Evolutionary conservation across 2,888 invertebrate genomes (phyloP).

Genomic region (Sphecodes monilicornis): DNA sequence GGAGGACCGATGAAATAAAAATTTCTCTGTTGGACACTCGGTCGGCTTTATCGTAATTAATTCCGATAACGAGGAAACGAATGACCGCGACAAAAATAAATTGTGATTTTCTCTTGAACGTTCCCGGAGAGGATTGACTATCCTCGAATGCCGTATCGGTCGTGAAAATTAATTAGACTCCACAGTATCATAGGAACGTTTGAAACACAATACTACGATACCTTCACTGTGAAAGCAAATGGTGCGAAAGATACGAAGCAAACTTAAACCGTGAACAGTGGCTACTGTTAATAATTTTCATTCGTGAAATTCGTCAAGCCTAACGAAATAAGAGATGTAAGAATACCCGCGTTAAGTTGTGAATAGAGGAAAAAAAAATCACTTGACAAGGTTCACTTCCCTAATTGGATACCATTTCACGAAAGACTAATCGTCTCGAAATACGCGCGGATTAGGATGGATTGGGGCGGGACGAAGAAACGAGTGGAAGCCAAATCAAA

Average conservation of each 20-base stretch:
- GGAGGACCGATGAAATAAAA: slow-evolving; percentile 29
- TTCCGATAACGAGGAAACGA: slow-evolving; percentile 68
- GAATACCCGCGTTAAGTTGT: neutral
- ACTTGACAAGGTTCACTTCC: neutral
- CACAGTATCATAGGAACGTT: slow-evolving; percentile 20
- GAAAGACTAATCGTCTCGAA: slow-evolving; percentile 7
- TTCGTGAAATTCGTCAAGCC: neutral
- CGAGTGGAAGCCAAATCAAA: slow-evolving; percentile 23
- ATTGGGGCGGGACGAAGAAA: neutral
- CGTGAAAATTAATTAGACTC: slow-evolving; percentile 58
- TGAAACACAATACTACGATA: neutral
- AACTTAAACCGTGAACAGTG: too few relatives aligned
- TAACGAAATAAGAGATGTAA: neutral
- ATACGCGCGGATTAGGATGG: neutral
- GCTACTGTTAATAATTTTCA: too few relatives aligned
- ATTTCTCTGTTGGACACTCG: slow-evolving; percentile 21
- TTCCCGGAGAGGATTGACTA: slow-evolving; percentile 12
- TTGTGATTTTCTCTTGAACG: slow-evolving; percentile 44
- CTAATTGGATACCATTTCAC: neutral
- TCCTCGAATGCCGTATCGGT: slow-evolving; percentile 38
- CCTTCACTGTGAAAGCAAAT: neutral
- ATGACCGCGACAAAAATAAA: slow-evolving; percentile 63
- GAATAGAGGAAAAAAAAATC: neutral
- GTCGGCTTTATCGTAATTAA: slow-evolving; percentile 67
- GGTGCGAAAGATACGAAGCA: too few relatives aligned